Base-by-base conservation (phyloP, 1,140 invertebrate species). In the Hylaeus volcanicus region DNA sequence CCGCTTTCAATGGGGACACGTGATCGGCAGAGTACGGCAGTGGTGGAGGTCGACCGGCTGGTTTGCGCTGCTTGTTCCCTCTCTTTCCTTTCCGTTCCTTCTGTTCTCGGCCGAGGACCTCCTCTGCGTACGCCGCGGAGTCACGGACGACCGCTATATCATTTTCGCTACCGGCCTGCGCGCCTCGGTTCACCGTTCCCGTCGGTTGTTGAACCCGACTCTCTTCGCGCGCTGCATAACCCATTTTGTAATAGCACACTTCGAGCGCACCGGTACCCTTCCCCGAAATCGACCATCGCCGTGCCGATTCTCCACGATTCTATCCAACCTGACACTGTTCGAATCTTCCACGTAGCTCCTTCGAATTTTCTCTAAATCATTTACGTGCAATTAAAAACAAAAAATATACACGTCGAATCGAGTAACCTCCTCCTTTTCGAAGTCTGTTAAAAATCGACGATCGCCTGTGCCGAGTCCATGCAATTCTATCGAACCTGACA, bases 211-310 rank as follows among this genome's bases (percentile, higher is more conserved):
- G 91, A 93, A 92, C 92, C 82, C 89, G 79, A 88, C 88, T 85
- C 88, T 92, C 91, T 92, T 86, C 89, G 89, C 88, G 89, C 89
- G 91, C 91, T 91, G 91, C 92, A 92, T 93, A 93, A 93, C 92
- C 92, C 88, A 93, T 93, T 93, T 93, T 93, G 92, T 93, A 93
- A 93, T 91, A 93, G 92, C 90, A 92, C 91, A 93, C 92, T 93
- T 93, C 89, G 90, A 89, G 75, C 77, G 79, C 81, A 81, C 73
- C 81, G 66, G 73, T 76, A 79, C 86, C 78, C 83, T 83, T 77
- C 80, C 68, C 64, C 79, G 61, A 85, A 85, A 86, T 83, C 60
- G 60, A 58, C 74, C 45, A 5, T n/a, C 56, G 39, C 14, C 12
- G 2, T 8, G 26, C 14, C 68, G 37, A 53, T 45, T 39, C 37